phyloP scores from a whole-genome alignment of 2,888 invertebrate genomes.

The Lumbricus terrestris region DNA sequence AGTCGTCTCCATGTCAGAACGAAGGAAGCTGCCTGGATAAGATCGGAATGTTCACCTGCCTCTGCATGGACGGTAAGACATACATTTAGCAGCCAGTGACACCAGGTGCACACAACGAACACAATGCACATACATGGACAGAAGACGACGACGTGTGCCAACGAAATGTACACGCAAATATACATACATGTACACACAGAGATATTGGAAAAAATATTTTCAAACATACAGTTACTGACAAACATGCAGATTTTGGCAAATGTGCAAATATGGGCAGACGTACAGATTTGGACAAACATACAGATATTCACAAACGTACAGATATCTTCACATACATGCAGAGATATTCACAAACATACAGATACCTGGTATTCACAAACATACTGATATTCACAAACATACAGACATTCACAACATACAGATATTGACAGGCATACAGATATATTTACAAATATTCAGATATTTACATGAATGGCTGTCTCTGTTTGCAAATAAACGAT shows the following conservation, averaged over 20 bases:
- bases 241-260: too few relatives aligned
- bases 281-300: not conserved
- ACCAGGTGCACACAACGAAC: too few relatives aligned
- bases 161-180: too few relatives aligned
- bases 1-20: slow-evolving; percentile 84
- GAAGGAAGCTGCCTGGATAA: slow-evolving; percentile 93
- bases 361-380: not conserved
- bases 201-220: too few relatives aligned
- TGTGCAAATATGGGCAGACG: too few relatives aligned
- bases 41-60: slow-evolving; percentile 90
- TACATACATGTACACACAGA: too few relatives aligned
- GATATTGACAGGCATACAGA: not conserved
- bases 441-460: not conserved
- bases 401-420: not conserved
- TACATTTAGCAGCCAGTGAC: not conserved
- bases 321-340: not conserved
- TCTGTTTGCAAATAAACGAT: not conserved
- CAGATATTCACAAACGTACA: not conserved
- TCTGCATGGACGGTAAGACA: slow-evolving; percentile 91
- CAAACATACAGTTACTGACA: too few relatives aligned
- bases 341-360: not conserved
- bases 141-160: too few relatives aligned
- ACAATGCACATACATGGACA: not conserved
- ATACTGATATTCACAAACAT: not conserved
- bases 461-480: not conserved